Evolutionary conservation across 2,797 vertebrate genomes (phyloP).

Genomic region (Loris lydekkerianus): DNA sequence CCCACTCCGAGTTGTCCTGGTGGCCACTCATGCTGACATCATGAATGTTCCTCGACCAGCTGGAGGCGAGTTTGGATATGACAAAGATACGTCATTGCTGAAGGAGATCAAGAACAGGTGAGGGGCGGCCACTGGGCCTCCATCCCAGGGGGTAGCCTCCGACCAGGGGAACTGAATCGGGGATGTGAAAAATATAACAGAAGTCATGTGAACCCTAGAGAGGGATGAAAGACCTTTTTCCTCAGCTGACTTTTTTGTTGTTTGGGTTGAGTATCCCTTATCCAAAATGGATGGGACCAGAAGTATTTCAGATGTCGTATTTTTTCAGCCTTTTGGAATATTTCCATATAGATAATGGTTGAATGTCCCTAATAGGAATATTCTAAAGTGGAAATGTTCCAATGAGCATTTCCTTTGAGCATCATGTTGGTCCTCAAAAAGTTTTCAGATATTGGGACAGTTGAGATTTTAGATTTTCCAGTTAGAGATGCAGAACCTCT

Average conservation of each 20-base stretch:
- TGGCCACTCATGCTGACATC: constrained; percentile 97
- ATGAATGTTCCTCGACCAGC: constrained; percentile 94
- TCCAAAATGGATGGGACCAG: not conserved
- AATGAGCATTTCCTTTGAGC: not conserved
- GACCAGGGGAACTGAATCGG: not conserved
- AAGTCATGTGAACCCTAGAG: not conserved
- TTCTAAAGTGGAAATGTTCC: not conserved
- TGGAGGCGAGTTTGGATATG: constrained; percentile 96
- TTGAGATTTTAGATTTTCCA: not conserved
- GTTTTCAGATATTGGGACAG: not conserved
- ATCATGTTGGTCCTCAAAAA: not conserved
- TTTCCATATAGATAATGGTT: not conserved
- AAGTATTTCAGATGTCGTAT: not conserved
- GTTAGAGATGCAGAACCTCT: not conserved
- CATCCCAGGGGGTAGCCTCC: too few relatives aligned
- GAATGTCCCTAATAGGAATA: not conserved
- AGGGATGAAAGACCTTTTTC: not conserved
- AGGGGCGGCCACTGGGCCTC: not conserved
- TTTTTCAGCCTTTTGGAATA: not conserved
- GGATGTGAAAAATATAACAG: rapidly evolving
- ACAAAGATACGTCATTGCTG: constrained; percentile 94
- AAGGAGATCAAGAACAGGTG: constrained; percentile 97
- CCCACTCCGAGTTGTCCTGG: constrained; percentile 93
- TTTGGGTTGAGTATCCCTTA: not conserved
- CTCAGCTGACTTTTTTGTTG: not conserved